phyloP scores from a whole-genome alignment of 1,140 invertebrate genomes.

The Drosophila truncata region DNA sequence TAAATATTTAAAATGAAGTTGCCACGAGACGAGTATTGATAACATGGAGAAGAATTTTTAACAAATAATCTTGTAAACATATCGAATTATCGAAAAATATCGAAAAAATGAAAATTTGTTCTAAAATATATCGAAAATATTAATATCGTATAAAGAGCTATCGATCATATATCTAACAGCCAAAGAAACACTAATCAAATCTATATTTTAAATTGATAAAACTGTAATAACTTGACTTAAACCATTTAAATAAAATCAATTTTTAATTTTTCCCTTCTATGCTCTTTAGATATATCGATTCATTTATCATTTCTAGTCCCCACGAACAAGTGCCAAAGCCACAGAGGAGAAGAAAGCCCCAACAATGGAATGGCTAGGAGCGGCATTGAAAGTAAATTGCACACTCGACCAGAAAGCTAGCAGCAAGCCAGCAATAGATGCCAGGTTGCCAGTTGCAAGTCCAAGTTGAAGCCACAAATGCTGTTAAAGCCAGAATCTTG shows the following conservation, averaged over 20 bases:
- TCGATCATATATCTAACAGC: too few relatives aligned
- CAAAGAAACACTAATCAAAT: too few relatives aligned
- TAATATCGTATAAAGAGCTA: too few relatives aligned
- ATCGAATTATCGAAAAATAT: too few relatives aligned
- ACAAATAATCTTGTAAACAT: too few relatives aligned
- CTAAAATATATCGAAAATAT: too few relatives aligned
- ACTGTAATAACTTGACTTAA: background rate
- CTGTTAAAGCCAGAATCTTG: conserved; percentile 20
- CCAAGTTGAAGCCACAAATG: conserved; percentile 41
- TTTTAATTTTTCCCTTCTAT: background rate
- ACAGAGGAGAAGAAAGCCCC: conserved; percentile 61
- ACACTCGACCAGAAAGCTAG: conserved; percentile 48
- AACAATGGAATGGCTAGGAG: conserved; percentile 52
- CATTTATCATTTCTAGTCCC: background rate
- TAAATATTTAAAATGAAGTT: too few relatives aligned
- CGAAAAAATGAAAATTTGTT: too few relatives aligned
- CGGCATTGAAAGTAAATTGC: conserved; percentile 82
- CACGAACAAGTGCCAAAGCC: conserved; percentile 62
- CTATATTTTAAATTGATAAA: too few relatives aligned
- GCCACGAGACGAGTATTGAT: too few relatives aligned
- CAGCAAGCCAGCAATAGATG: conserved; percentile 17
- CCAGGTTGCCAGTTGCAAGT: conserved; percentile 40
- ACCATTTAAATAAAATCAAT: background rate
- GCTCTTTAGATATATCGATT: background rate
- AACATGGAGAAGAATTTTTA: too few relatives aligned